phyloP scores from a whole-genome alignment of 2,888 invertebrate genomes.

The Erebia aethiops region DNA sequence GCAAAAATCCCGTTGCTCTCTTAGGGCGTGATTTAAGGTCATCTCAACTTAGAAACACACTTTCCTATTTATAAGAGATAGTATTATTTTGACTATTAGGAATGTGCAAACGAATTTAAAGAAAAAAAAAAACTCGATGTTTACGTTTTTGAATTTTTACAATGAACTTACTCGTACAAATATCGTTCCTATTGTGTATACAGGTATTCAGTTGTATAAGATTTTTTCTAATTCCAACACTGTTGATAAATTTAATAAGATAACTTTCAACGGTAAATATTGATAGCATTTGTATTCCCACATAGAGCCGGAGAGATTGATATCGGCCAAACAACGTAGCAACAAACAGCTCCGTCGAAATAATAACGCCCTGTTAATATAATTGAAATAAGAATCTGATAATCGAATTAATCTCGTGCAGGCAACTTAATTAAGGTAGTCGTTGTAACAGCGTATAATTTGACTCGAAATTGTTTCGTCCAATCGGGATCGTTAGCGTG shows the following conservation, averaged over 20 bases:
- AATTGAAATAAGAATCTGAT: constrained; percentile 77
- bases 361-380: constrained; percentile 68
- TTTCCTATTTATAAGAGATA: no score
- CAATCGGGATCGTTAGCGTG: constrained; percentile 69
- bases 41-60: no score
- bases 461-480: constrained; percentile 77
- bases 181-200: background rate
- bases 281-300: constrained; percentile 27
- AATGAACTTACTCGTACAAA: background rate
- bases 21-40: no score
- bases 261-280: constrained; percentile 28
- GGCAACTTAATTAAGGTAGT: constrained; percentile 76
- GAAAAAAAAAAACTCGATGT: background rate
- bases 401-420: constrained; percentile 75
- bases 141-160: background rate
- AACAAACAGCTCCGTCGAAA: constrained; percentile 64
- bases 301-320: constrained; percentile 23
- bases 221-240: constrained; percentile 19
- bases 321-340: constrained; percentile 42
- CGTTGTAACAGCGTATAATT: constrained; percentile 76
- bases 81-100: no score
- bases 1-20: no score
- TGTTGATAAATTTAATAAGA: constrained; percentile 25
- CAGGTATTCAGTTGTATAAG: background rate
- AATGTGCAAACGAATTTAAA: no score